Percentiles rank a stretch among this genome's conserved stretches.
Conservation (phyloP, 1,140 invertebrate species). For the Druon quercuslanigerum region DNA sequence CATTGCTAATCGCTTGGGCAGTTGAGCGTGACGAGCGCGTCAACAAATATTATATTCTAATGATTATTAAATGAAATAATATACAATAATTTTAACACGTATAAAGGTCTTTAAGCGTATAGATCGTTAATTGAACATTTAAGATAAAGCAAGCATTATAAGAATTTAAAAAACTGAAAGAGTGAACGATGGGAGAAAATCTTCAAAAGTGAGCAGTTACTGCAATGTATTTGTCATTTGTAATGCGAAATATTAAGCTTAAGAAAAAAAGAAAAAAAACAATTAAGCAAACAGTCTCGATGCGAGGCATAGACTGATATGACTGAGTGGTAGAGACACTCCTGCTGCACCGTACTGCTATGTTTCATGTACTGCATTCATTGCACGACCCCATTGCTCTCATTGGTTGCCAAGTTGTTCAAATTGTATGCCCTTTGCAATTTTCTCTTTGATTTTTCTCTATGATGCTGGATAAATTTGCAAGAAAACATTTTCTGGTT, state of each 20-base stretch:
- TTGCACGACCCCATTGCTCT: slow-evolving; percentile 43
- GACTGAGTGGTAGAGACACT: slow-evolving; percentile 45
- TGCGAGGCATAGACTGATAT: slow-evolving; percentile 49
- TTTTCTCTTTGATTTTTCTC: too few relatives aligned
- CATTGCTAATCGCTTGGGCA: slow-evolving; percentile 14
- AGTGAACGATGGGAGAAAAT: slow-evolving; percentile 28
- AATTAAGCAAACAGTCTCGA: slow-evolving; percentile 42
- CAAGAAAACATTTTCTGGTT: too few relatives aligned
- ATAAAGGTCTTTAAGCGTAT: slow-evolving; percentile 61
- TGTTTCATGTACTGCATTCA: slow-evolving; percentile 47
- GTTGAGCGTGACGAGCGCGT: slow-evolving; percentile 54
- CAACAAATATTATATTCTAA: slow-evolving; percentile 68
- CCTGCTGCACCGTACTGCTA: slow-evolving; percentile 45
- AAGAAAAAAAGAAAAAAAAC: slow-evolving; percentile 34
- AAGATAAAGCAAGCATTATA: slow-evolving; percentile 42
- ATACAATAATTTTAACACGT: slow-evolving; percentile 69
- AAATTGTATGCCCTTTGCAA: not conserved
- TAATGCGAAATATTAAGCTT: slow-evolving; percentile 32
- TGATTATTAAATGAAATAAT: slow-evolving; percentile 66
- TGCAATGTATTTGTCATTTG: slow-evolving; percentile 50
- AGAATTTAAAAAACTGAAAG: slow-evolving; percentile 32
- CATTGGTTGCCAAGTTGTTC: slow-evolving; percentile 15
- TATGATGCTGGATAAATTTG: too few relatives aligned
- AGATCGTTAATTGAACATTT: slow-evolving; percentile 59
- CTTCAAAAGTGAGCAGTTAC: slow-evolving; percentile 32